phyloP scores from a whole-genome alignment of 2,113 vertebrate genomes.

The Phalacrocorax aristotelis region DNA sequence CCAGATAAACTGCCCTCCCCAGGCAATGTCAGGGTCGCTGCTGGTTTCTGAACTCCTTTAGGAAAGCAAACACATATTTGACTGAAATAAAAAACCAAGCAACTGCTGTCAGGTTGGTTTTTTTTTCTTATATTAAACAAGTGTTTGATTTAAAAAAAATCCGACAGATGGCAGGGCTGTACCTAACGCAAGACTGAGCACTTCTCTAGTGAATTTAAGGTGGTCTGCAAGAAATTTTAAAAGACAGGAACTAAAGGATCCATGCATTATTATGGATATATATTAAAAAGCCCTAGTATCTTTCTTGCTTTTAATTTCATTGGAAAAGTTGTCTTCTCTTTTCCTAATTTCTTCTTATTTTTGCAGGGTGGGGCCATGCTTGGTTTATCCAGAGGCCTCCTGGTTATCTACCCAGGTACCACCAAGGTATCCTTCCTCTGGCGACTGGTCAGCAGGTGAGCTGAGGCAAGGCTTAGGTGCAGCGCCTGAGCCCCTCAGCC shows the following conservation, averaged over 20 bases:
- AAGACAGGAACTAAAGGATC: not conserved
- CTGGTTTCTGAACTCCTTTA: not conserved
- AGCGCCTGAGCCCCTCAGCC: not conserved
- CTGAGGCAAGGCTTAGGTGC: not conserved
- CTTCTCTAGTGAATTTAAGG: conserved; percentile 27
- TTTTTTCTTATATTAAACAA: not conserved
- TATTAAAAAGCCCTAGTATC: not conserved
- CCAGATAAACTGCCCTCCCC: not conserved
- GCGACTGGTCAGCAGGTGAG: not conserved
- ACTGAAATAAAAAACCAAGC: not conserved
- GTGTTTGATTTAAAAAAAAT: not conserved
- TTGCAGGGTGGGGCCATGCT: not conserved
- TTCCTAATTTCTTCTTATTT: not conserved
- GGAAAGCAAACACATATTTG: not conserved
- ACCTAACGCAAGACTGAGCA: conserved; percentile 6
- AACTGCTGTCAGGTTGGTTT: not conserved
- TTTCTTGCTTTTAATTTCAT: not conserved
- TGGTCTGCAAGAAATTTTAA: not conserved
- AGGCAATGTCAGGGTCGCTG: not conserved
- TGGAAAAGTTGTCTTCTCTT: not conserved
- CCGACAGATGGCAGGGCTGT: conserved; percentile 22
- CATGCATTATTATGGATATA: not conserved
- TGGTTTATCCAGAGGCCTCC: not conserved
- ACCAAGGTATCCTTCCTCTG: not conserved
- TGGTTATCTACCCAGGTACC: not conserved